Evolutionary conservation across 1,140 invertebrate genomes (phyloP).

Genomic region (Bombus sylvicola): DNA sequence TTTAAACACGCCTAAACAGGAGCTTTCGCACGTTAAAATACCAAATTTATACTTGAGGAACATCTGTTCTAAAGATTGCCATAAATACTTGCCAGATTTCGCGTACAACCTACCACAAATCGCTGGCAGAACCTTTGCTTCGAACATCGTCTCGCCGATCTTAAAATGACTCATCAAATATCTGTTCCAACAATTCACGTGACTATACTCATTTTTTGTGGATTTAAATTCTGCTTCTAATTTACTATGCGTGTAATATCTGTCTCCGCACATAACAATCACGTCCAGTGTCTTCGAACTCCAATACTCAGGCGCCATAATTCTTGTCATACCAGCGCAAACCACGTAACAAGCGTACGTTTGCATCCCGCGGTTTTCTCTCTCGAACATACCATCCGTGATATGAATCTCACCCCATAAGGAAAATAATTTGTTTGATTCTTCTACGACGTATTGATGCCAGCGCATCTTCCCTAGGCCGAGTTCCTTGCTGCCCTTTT

Average conservation of each 20-base stretch:
- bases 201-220: constrained; percentile 24
- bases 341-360: constrained; percentile 73
- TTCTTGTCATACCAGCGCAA: constrained; percentile 74
- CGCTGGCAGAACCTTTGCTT: constrained; percentile 62
- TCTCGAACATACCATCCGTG: constrained; percentile 67
- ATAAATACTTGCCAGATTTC: constrained; percentile 57
- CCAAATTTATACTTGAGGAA: constrained; percentile 69
- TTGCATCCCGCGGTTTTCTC: constrained; percentile 72
- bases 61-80: constrained; percentile 64
- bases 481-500: constrained; percentile 5
- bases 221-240: constrained; percentile 56
- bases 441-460: constrained; percentile 73
- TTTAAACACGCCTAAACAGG: constrained; percentile 72
- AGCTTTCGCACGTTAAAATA: constrained; percentile 71
- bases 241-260: constrained; percentile 70
- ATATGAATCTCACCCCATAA: constrained; percentile 74
- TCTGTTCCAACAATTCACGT: constrained; percentile 46
- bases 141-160: constrained; percentile 72
- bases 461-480: constrained; percentile 59
- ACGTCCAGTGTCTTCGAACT: constrained; percentile 69
- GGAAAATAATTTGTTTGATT: constrained; percentile 68
- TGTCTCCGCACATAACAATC: constrained; percentile 74
- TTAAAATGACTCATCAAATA: constrained; percentile 63
- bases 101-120: constrained; percentile 67
- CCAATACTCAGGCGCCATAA: constrained; percentile 78